Evolutionary conservation across 2,797 vertebrate species (phyloP).

Genomic region (Craterocephalus amniculus): DNA sequence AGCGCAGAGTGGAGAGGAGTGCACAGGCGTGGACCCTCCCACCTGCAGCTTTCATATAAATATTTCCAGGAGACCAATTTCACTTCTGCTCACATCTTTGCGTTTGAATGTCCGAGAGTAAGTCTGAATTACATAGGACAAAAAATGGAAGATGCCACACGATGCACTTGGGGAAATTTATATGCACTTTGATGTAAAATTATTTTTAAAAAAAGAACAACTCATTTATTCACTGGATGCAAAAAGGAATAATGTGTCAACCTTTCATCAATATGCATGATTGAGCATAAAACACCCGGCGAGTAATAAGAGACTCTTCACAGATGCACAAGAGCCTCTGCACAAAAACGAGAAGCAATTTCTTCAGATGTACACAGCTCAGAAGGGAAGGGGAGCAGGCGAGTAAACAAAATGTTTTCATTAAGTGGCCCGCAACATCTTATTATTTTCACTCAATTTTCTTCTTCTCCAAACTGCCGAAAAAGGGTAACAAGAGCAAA

Average conservation of each 20-base stretch:
- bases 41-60: constrained; percentile 47
- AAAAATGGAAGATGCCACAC: not conserved
- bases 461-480: constrained; percentile 44
- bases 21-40: constrained; percentile 66
- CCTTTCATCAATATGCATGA: constrained; percentile 71
- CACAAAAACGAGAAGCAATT: constrained; percentile 65
- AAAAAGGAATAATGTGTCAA: constrained; percentile 62
- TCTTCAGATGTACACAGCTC: constrained; percentile 52
- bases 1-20: constrained; percentile 51
- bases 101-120: constrained; percentile 40
- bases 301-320: constrained; percentile 63
- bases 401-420: constrained; percentile 59
- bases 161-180: constrained; percentile 30
- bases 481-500: constrained; percentile 9
- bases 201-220: constrained; percentile 50
- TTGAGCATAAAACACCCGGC: constrained; percentile 64
- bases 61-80: constrained; percentile 28
- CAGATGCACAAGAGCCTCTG: constrained; percentile 35
- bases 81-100: constrained; percentile 24
- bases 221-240: constrained; percentile 59
- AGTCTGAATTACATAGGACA: constrained; percentile 12
- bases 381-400: not conserved
- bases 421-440: constrained; percentile 54
- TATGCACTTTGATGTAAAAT: constrained; percentile 55
- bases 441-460: constrained; percentile 65